Percentiles rank a stretch among this genome's conserved stretches.
Evolutionary conservation across 2,888 invertebrate genomes (phyloP).

Genomic region (Epinotia bilunana): DNA sequence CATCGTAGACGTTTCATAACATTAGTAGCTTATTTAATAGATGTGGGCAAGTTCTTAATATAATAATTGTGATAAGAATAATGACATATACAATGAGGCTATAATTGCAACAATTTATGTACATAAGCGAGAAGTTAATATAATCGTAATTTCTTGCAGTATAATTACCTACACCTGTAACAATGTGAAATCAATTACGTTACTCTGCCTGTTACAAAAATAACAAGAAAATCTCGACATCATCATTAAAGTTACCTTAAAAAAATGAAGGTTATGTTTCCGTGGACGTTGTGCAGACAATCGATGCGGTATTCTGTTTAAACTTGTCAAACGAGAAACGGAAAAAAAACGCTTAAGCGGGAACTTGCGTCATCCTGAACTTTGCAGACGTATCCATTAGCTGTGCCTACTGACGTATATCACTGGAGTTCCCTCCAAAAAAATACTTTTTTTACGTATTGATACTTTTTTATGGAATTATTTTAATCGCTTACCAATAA

Average conservation of each 20-base stretch:
- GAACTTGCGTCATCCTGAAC: conserved; percentile 28
- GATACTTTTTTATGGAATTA: too few species aligned
- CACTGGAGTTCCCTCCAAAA: conserved; percentile 1
- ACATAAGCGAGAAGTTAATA: background rate
- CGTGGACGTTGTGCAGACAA: background rate
- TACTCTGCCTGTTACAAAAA: background rate
- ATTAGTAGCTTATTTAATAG: background rate
- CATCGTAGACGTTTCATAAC: background rate
- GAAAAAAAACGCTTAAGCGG: conserved; percentile 13
- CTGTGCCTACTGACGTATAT: conserved; percentile 25
- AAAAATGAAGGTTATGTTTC: background rate
- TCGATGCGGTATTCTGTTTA: background rate
- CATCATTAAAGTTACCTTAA: background rate
- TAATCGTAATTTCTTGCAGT: background rate
- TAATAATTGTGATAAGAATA: conserved; percentile 19
- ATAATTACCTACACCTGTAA: background rate
- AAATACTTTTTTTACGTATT: too few species aligned
- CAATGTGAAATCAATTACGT: background rate
- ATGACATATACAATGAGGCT: conserved; percentile 2
- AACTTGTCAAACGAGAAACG: conserved; percentile 25
- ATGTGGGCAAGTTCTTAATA: background rate
- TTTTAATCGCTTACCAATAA: background rate
- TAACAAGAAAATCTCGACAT: background rate
- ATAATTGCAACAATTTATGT: conserved; percentile 2
- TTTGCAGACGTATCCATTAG: conserved; percentile 27